These are phyloP conservation scores for Bombycilla garrulus DNA, from an alignment of 2,113 vertebrate species.

Conservation along the genomic window DNA sequence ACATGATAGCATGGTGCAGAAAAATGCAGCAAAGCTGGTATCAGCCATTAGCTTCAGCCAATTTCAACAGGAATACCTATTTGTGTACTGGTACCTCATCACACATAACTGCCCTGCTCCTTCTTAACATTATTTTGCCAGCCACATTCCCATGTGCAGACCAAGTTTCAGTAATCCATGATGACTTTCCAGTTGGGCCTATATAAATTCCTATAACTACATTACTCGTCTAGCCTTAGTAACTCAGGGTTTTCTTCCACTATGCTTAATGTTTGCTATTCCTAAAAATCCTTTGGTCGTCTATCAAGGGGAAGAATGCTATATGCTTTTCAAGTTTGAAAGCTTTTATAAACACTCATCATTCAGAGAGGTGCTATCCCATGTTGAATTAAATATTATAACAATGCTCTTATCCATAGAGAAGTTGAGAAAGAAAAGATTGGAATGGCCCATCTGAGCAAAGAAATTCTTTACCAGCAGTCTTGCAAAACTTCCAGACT, in stretches of 20 bases:
- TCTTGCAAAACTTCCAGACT: neutral
- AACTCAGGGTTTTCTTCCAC: neutral
- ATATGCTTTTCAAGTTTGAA: conserved; percentile 35
- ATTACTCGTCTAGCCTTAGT: neutral
- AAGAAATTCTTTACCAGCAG: neutral
- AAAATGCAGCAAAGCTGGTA: neutral
- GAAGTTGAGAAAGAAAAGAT: neutral
- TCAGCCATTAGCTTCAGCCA: neutral
- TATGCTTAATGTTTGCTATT: neutral
- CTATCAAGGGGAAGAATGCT: neutral
- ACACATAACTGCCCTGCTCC: neutral
- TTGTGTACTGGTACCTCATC: neutral
- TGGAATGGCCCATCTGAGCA: neutral
- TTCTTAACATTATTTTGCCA: neutral
- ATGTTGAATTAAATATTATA: conserved; percentile 25
- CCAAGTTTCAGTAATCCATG: neutral
- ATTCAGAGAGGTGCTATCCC: neutral
- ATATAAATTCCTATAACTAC: neutral
- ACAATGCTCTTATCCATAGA: neutral
- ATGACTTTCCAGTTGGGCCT: neutral
- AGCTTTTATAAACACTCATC: conserved; percentile 5
- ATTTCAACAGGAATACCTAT: neutral
- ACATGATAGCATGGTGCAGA: neutral
- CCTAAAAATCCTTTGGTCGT: conserved; percentile 8
- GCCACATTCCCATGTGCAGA: neutral